phyloP scores from a whole-genome alignment of 1,140 invertebrate genomes.

The Phthorimaea operculella region DNA sequence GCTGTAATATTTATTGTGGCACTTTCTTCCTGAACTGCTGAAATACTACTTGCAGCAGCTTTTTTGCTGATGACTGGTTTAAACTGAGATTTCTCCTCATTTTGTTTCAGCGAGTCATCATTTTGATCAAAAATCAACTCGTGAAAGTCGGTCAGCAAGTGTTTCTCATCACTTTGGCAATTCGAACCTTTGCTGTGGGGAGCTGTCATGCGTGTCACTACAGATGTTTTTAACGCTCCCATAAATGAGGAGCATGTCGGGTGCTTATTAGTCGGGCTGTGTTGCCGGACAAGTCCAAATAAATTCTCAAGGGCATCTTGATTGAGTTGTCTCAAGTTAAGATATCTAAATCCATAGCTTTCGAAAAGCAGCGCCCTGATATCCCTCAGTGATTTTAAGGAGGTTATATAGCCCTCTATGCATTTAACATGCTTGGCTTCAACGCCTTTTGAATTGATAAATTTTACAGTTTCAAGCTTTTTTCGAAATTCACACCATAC shows the following conservation, averaged over 20 bases:
- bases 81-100: too few relatives aligned
- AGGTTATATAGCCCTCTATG: not conserved
- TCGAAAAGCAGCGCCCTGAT: not conserved
- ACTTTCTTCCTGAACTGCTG: not conserved
- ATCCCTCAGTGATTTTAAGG: not conserved
- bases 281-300: conserved; percentile 18
- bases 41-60: not conserved
- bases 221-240: not conserved
- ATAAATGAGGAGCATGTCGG: conserved; percentile 1
- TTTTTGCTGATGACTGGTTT: too few relatives aligned
- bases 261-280: conserved; percentile 15
- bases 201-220: not conserved
- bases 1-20: not conserved
- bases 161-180: not conserved
- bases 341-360: not conserved
- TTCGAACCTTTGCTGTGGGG: not conserved
- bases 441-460: not conserved
- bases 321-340: conserved; percentile 20
- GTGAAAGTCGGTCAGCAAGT: not conserved
- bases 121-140: not conserved
- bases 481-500: not conserved
- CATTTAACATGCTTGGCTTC: not conserved
- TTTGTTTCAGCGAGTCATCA: too few relatives aligned
- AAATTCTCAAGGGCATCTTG: conserved; percentile 22
- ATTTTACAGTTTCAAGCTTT: not conserved